A percentile compares a stretch with the other conserved stretches of the same genome.
Evolutionary conservation across 2,888 invertebrate genomes (phyloP).

Genomic region (Tanytarsus gracilentus): DNA sequence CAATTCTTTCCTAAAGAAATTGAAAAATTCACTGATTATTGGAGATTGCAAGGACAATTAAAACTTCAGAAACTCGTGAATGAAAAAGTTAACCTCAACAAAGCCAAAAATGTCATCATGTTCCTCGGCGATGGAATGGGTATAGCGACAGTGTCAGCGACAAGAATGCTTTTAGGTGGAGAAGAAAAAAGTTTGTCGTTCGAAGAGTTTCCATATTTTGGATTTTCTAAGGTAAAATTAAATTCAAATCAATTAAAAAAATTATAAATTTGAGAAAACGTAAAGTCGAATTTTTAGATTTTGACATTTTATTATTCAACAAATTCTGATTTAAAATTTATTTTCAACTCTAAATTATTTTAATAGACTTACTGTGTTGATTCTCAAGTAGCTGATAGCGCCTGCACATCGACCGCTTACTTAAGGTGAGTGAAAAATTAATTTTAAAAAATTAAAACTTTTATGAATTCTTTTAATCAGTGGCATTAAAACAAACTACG

Average conservation of each 20-base stretch:
- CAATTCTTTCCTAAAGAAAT: too few relatives aligned
- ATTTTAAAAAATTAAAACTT: too few relatives aligned
- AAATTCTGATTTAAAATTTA: too few relatives aligned
- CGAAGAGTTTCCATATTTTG: constrained; percentile 53
- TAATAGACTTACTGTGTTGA: constrained; percentile 75
- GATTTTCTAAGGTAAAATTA: constrained; percentile 49
- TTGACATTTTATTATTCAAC: too few relatives aligned
- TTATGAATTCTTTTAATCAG: not conserved
- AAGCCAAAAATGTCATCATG: constrained; percentile 54
- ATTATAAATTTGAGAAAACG: too few relatives aligned
- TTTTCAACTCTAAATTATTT: too few relatives aligned
- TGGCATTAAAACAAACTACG: constrained; percentile 61
- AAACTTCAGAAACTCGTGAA: constrained; percentile 35
- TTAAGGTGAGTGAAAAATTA: constrained; percentile 62
- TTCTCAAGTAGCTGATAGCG: constrained; percentile 73
- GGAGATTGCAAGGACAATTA: constrained; percentile 39
- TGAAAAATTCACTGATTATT: constrained; percentile 36
- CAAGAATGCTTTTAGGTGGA: constrained; percentile 55
- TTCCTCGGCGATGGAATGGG: constrained; percentile 74
- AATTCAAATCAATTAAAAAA: too few relatives aligned
- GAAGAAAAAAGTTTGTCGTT: constrained; percentile 53
- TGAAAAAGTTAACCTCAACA: constrained; percentile 33
- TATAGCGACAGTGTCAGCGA: constrained; percentile 57
- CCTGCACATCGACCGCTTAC: constrained; percentile 75
- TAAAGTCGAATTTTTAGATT: too few relatives aligned